Base-by-base conservation (phyloP, 2,797 vertebrate genomes). In the Pipistrellus kuhlii region DNA sequence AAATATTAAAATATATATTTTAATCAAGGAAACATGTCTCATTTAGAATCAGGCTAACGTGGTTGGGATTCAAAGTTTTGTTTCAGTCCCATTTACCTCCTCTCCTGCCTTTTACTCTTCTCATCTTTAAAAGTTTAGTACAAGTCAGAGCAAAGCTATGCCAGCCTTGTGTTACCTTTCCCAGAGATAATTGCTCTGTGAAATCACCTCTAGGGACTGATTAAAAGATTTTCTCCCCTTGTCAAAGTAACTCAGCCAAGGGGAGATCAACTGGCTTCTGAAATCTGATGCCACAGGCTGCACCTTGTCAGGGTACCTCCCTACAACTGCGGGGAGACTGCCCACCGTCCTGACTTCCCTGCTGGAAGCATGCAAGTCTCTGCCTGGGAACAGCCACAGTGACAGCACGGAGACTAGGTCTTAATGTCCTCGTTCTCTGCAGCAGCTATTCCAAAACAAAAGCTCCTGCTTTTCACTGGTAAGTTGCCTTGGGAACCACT, bases 371-470 rank as follows among this genome's bases (percentile, higher is more conserved):
- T 32, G 18, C 46, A 75, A 51, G 5, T 25, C 38, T 35, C n/a
- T 69, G 55, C 32, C 66, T 30, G 68, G 88, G 93, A 32, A 71
- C 48, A 51, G 41, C 15, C 44, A 46, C 23, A 17, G 1, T 18
- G 12, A 55, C n/a, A 17, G n/a, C 11, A 25, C 5, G 14, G 21
- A 91, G 73, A n/a, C 12, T 38, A 35, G 30, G 46, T 83, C 38
- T 86, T 32, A 64, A 27, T 80, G 62, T 1, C 18, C 76, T 88
- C 75, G 9, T 85, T 93, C 85, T 91, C 83, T 75, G 30, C 9
- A 57, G 76, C 25, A 75, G 76, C 89, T 78, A 75, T 82, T 94
- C 30, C 88, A 94, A 75, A 96, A 89, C 84, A 92, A 91, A 91
- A 94, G 86, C 76, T 48, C 62, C 25, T 69, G 46, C 51, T 35